phyloP scores from a whole-genome alignment of 2,113 vertebrate species.

The Erpornis zantholeuca region DNA sequence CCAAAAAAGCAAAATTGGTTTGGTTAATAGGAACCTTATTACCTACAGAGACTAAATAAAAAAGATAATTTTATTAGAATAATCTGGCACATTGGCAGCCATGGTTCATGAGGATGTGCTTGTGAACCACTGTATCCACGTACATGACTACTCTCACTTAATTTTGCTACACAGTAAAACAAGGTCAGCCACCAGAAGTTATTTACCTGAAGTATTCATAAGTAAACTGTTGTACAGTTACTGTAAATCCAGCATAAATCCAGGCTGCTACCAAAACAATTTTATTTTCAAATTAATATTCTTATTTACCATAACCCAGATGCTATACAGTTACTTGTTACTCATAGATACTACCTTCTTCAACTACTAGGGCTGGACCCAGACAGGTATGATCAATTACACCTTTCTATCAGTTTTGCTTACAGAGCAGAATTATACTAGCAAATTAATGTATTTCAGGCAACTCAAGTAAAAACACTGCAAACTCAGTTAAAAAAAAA shows the following conservation, averaged over 20 bases:
- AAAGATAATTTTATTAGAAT: neutral
- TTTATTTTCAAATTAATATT: neutral
- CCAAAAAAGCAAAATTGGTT: neutral
- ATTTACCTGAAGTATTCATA: neutral
- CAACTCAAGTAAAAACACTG: neutral
- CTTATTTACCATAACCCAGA: neutral
- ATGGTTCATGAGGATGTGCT: neutral
- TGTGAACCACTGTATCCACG: neutral
- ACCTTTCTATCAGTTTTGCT: neutral
- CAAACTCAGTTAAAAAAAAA: neutral
- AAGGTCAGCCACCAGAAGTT: neutral
- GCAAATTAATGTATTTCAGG: neutral
- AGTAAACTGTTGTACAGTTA: neutral
- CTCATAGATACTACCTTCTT: neutral
- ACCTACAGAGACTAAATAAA: neutral
- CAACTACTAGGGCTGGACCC: neutral
- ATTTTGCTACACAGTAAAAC: neutral
- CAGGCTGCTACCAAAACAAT: neutral
- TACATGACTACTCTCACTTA: neutral
- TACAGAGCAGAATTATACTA: neutral
- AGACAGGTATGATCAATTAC: neutral
- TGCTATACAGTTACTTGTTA: neutral
- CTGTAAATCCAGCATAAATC: neutral
- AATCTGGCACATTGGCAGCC: neutral
- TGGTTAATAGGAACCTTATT: neutral